phyloP scores from a whole-genome alignment of 2,888 invertebrate genomes.

The Dorcus hopei region DNA sequence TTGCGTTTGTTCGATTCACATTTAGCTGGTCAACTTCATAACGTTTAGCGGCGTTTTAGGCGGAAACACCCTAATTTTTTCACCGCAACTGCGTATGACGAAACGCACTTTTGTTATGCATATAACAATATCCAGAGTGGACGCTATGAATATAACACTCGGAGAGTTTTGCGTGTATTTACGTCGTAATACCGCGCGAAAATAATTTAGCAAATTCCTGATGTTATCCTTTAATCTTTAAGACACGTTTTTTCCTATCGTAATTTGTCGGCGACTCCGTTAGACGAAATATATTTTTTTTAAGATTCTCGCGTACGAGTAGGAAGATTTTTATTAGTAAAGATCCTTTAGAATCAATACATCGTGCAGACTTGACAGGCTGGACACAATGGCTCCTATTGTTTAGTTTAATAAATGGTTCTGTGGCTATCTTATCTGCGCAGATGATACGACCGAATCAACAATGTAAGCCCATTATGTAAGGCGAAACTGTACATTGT shows the following conservation, averaged over 20 bases:
- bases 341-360: constrained; percentile 12
- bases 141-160: too few relatives aligned
- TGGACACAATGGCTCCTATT: constrained; percentile 22
- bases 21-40: constrained; percentile 17
- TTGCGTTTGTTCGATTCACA: background rate
- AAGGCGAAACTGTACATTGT: too few relatives aligned
- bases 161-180: too few relatives aligned
- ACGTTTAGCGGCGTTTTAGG: constrained; percentile 35
- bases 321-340: background rate
- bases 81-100: constrained; percentile 39
- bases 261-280: too few relatives aligned
- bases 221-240: too few relatives aligned
- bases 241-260: too few relatives aligned
- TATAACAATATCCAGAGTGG: background rate
- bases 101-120: constrained; percentile 1
- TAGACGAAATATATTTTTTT: too few relatives aligned
- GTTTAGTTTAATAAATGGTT: constrained; percentile 21
- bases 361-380: background rate
- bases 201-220: too few relatives aligned
- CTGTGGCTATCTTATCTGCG: constrained; percentile 17
- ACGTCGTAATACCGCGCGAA: too few relatives aligned
- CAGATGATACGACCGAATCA: constrained; percentile 5
- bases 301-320: too few relatives aligned
- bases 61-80: constrained; percentile 43
- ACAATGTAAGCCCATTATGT: too few relatives aligned